A percentile compares a stretch with the other conserved stretches of the same genome.
phyloP scores from a whole-genome alignment of 2,888 invertebrate species.

The Polia nebulosa region DNA sequence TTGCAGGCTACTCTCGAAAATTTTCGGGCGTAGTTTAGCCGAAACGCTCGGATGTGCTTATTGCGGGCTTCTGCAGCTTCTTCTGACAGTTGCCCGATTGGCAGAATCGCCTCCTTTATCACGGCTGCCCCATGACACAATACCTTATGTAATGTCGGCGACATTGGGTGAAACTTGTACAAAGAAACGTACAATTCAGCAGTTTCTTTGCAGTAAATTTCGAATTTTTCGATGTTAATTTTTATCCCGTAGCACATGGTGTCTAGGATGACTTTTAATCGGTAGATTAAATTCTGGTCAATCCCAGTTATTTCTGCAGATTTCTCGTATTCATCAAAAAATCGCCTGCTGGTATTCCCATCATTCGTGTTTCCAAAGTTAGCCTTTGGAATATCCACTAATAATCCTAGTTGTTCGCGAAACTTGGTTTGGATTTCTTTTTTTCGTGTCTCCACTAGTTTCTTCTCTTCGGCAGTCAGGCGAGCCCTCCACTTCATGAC shows the following conservation, averaged over 20 bases:
- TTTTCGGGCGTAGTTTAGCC: constrained; percentile 39
- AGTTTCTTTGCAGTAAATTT: constrained; percentile 47
- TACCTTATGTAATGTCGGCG: constrained; percentile 32
- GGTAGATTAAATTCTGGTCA: constrained; percentile 46
- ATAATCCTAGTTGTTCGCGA: constrained; percentile 55
- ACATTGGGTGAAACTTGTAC: constrained; percentile 42
- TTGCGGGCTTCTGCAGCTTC: constrained; percentile 54
- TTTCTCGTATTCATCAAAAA: constrained; percentile 58
- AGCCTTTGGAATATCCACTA: constrained; percentile 66
- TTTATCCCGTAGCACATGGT: constrained; percentile 36
- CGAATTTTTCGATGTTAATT: constrained; percentile 32
- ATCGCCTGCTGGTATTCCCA: constrained; percentile 67
- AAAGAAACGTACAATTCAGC: constrained; percentile 43
- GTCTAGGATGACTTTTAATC: constrained; percentile 47
- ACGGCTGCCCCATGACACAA: constrained; percentile 43
- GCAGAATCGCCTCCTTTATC: constrained; percentile 39
- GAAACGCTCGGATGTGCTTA: constrained; percentile 41
- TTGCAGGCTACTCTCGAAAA: constrained; percentile 35
- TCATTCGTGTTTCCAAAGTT: constrained; percentile 69
- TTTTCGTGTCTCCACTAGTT: constrained; percentile 37
- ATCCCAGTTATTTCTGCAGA: constrained; percentile 68
- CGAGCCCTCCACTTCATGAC: constrained; percentile 53
- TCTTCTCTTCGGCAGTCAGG: constrained; percentile 40
- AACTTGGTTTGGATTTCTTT: constrained; percentile 53
- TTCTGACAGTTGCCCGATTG: constrained; percentile 46